Base-by-base conservation (phyloP, 2,797 vertebrate genomes). In the Ciconia nigra region DNA sequence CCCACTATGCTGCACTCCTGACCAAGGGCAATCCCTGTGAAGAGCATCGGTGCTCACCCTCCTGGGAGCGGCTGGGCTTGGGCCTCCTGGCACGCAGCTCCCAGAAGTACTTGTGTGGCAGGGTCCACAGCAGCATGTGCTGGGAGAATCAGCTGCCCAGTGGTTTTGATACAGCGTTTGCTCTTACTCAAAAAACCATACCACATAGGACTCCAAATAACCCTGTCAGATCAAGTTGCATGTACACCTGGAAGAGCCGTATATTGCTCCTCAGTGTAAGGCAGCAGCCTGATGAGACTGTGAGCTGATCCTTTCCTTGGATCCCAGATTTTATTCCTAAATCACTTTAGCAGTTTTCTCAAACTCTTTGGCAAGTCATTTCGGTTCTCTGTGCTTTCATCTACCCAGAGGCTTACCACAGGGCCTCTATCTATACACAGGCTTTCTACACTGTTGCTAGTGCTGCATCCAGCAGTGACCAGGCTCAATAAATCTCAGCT, bases 71-170 rank as follows among this genome's bases (percentile, higher is more conserved):
- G 20, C 63, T 25, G 62, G 29, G 37, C 46, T 71, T 0, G 1
- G 5, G 28, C 3, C 35, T 49, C 22, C 7, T 2, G 1, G 37
- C 51, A 10, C 3, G 0, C 13, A 33, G 62, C 15, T 42, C 31
- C 54, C 15, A 1, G 3, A 4, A 21, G 37, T 1, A 7, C 22
- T 0, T 1, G 11, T 12, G 10, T 0, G 0, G 24, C 17, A 44
- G 31, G 46, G 28, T 33, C 25, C 1, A 0, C 35, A 2, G 70
- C 42, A 7, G 52, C 2, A 0, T 19, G 25, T 9, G 13, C 74
- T 35, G 57, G 4, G 20, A 13, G 33, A 3, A 8, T 37, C 19
- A 5, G 29, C 5, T 2, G 0, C 19, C 9, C 16, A 0, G 0
- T 3, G 42, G 4, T 5, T 42, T 10, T 4, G 7, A 4, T 5